Evolutionary conservation across 2,113 vertebrate species (phyloP).

Genomic region (Emydura subglobosa): DNA sequence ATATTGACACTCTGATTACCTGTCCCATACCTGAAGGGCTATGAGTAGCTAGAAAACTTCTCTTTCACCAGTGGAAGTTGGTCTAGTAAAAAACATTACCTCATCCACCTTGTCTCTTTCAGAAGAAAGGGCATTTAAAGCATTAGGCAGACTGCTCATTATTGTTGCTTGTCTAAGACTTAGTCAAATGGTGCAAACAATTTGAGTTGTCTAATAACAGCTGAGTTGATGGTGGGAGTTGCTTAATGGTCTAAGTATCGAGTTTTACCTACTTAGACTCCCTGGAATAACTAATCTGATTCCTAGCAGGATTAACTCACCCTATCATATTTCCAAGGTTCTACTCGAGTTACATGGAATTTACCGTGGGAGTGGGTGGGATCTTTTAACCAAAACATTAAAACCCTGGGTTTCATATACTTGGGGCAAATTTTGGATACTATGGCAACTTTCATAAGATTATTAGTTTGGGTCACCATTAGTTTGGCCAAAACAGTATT

Average conservation of each 20-base stretch:
- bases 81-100: too few species aligned
- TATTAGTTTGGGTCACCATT: conserved; percentile 42
- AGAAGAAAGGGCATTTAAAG: neutral
- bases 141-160: conserved; percentile 38
- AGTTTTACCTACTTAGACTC: conserved; percentile 46
- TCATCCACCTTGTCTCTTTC: too few species aligned
- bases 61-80: too few species aligned
- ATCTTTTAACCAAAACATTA: conserved; percentile 44
- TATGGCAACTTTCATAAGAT: conserved; percentile 47
- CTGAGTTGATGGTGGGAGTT: conserved; percentile 48
- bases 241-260: conserved; percentile 27
- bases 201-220: conserved; percentile 31
- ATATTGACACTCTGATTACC: too few species aligned
- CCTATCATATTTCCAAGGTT: conserved; percentile 62
- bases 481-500: conserved; percentile 21
- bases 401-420: conserved; percentile 46
- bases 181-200: conserved; percentile 49
- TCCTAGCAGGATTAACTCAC: conserved; percentile 69
- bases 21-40: too few species aligned
- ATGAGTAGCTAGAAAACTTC: too few species aligned
- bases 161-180: neutral
- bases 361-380: conserved; percentile 19
- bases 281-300: conserved; percentile 67
- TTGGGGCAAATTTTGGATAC: conserved; percentile 50
- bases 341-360: conserved; percentile 7